phyloP scores from a whole-genome alignment of 2,797 vertebrate genomes.

The Anabacerthia variegaticeps region DNA sequence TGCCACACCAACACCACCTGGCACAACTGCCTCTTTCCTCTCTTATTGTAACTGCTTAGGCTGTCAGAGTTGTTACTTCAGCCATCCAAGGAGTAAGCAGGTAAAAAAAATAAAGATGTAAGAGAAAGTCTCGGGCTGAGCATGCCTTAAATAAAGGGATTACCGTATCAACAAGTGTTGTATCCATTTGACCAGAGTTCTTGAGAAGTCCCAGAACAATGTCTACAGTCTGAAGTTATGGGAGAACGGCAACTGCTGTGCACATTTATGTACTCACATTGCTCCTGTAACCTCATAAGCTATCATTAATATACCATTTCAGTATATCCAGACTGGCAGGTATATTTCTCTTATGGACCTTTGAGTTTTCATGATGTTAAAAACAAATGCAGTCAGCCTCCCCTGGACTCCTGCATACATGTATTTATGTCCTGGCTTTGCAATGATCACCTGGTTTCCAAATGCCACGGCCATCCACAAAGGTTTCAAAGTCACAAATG shows the following conservation, averaged over 20 bases:
- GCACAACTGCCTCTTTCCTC: not conserved
- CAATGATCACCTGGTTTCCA: not conserved
- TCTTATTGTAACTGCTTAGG: not conserved
- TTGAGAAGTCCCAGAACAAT: not conserved
- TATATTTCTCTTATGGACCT: not conserved
- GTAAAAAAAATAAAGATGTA: not conserved
- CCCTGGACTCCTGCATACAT: rapidly evolving
- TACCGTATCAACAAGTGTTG: not conserved
- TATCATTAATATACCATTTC: rapidly evolving
- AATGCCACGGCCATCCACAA: not conserved
- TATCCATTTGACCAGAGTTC: not conserved
- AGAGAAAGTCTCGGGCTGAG: not conserved
- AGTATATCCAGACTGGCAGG: rapidly evolving
- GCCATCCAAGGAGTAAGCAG: not conserved
- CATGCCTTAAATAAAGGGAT: not conserved
- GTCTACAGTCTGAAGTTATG: not conserved
- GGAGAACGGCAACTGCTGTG: not conserved
- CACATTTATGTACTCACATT: not conserved
- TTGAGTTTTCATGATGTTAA: not conserved
- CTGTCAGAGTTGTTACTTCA: not conserved
- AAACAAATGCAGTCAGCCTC: not conserved
- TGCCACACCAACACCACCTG: not conserved
- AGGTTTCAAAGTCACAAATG: not conserved
- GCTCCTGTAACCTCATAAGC: not conserved
- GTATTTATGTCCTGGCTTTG: not conserved